These are phyloP conservation scores for Melanotus villosus DNA, from an alignment of 2,888 invertebrate genomes.

Conservation along the genomic window DNA sequence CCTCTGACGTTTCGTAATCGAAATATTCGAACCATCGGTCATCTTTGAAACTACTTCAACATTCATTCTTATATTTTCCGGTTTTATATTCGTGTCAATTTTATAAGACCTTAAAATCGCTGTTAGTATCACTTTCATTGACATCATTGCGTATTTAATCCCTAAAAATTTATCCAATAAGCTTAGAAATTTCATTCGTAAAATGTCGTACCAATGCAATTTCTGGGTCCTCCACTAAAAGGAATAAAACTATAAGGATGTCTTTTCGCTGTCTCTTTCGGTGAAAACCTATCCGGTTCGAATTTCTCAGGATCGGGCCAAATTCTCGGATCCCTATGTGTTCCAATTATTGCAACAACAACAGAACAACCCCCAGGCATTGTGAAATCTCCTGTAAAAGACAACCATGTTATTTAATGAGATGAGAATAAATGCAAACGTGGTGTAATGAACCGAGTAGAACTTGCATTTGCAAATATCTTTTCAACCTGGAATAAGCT, in stretches of 20 bases:
- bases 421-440: neutral
- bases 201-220: conserved; percentile 63
- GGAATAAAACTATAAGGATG: conserved; percentile 70
- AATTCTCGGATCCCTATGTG: conserved; percentile 71
- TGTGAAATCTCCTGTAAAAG: conserved; percentile 18
- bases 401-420: neutral
- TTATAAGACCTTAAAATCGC: too few species aligned
- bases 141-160: conserved; percentile 19
- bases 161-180: too few species aligned
- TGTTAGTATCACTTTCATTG: conserved; percentile 50
- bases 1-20: conserved; percentile 39
- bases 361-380: conserved; percentile 56
- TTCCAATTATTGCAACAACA: conserved; percentile 66
- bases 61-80: conserved; percentile 57
- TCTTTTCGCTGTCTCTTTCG: conserved; percentile 67
- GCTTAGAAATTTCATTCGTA: too few species aligned
- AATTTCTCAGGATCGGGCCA: too few species aligned
- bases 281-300: conserved; percentile 74
- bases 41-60: conserved; percentile 56
- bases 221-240: too few species aligned
- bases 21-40: too few species aligned
- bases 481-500: conserved; percentile 3
- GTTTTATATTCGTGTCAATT: too few species aligned
- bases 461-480: neutral
- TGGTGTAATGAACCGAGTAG: too few species aligned